Evolutionary conservation across 2,888 invertebrate species (phyloP).

Genomic region (Apamea monoglypha): DNA sequence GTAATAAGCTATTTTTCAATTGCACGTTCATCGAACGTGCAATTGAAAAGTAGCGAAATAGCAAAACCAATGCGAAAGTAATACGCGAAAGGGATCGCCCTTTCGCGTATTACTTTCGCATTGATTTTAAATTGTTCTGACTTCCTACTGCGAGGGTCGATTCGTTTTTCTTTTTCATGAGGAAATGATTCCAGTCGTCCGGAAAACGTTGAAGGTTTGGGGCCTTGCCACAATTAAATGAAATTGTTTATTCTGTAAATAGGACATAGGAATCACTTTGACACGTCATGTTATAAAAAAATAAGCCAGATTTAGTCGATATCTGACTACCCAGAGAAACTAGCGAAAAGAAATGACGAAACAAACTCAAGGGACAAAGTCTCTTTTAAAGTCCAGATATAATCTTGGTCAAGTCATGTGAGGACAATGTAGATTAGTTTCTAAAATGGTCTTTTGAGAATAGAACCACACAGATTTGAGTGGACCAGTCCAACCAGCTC

Average conservation of each 20-base stretch:
- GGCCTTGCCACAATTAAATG: too few relatives aligned
- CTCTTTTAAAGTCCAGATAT: too few relatives aligned
- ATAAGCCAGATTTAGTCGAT: background rate
- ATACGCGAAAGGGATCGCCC: too few relatives aligned
- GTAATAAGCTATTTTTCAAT: slow-evolving; percentile 81
- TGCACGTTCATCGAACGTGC: too few relatives aligned
- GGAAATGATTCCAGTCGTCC: background rate
- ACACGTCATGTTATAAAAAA: background rate
- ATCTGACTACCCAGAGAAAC: too few relatives aligned
- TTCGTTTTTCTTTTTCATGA: slow-evolving; percentile 1
- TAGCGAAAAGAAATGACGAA: too few relatives aligned
- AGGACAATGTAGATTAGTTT: background rate
- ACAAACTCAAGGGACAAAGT: background rate
- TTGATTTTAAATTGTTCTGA: slow-evolving; percentile 28
- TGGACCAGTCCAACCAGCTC: background rate
- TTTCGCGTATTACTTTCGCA: slow-evolving; percentile 65
- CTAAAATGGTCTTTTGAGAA: background rate
- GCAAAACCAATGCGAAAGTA: too few relatives aligned
- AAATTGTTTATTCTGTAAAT: background rate
- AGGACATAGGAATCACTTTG: background rate
- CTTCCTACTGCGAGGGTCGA: slow-evolving; percentile 23
- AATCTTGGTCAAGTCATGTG: too few relatives aligned
- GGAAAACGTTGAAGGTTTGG: background rate
- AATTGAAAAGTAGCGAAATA: too few relatives aligned
- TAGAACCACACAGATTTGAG: background rate